Conservation (phyloP, 2,888 invertebrate species). For the Quadroppia sp. region DNA sequence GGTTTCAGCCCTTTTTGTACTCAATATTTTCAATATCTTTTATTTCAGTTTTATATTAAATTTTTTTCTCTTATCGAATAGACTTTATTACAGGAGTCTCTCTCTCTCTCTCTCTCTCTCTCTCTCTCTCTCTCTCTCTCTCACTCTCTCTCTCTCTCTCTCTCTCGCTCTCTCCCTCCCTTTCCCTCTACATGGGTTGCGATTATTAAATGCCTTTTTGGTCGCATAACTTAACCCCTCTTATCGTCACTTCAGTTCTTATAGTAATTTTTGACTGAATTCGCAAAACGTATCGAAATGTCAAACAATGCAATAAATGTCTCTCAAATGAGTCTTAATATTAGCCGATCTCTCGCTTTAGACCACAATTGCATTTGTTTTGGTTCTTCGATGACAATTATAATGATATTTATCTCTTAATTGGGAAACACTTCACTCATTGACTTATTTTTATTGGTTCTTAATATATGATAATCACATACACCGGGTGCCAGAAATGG, state of each 20-base stretch:
- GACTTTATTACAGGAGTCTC: background rate
- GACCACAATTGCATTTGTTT: too few species aligned
- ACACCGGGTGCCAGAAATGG: too few species aligned
- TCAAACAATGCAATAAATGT: background rate
- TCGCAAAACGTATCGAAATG: too few species aligned
- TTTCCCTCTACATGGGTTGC: background rate
- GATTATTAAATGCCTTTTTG: conserved; percentile 28
- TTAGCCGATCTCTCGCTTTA: too few species aligned
- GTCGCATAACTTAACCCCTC: conserved; percentile 27
- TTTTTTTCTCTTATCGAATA: too few species aligned
- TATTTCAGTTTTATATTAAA: too few species aligned
- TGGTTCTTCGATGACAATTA: too few species aligned
- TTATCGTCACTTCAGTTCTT: conserved; percentile 22
- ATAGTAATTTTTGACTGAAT: background rate
- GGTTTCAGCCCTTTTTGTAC: background rate
- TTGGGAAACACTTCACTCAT: too few species aligned
- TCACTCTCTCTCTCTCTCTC: conserved; percentile 36
- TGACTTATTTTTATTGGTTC: too few species aligned
- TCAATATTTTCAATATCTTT: too few species aligned
- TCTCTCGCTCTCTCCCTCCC: conserved; percentile 3
- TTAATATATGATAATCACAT: too few species aligned
- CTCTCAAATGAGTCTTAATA: background rate
- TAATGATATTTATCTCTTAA: too few species aligned
- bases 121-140: background rate
- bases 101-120: conserved; percentile 30